Conservation (phyloP, 2,113 vertebrate species). For the Neomonachus schauinslandi region DNA sequence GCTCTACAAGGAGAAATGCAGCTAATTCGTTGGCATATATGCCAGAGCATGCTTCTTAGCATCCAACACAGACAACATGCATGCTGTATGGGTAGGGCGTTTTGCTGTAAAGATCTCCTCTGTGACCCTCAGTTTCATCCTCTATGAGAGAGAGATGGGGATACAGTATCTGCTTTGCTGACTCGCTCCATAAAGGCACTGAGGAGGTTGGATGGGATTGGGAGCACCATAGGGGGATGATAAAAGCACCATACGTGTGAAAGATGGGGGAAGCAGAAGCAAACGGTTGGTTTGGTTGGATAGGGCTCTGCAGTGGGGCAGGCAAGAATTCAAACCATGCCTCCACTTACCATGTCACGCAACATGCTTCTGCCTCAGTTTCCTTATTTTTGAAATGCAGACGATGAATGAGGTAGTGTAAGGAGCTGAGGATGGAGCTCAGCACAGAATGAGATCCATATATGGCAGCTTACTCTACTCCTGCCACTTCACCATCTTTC, state of each 20-base stretch:
- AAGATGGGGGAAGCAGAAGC: background rate
- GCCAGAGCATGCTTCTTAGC: background rate
- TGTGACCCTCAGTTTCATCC: background rate
- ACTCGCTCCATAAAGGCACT: background rate
- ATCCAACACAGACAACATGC: background rate
- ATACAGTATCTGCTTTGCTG: too few relatives aligned
- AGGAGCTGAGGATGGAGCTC: background rate
- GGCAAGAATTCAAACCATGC: background rate
- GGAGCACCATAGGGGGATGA: accelerated
- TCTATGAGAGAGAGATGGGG: background rate
- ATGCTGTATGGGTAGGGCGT: accelerated
- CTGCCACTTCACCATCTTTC: background rate
- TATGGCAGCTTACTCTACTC: too few relatives aligned
- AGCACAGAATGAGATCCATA: background rate
- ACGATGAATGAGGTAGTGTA: background rate
- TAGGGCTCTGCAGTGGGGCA: background rate
- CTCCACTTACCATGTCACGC: background rate
- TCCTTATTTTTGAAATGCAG: background rate
- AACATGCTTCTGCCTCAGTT: background rate
- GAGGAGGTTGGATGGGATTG: background rate
- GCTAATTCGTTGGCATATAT: accelerated
- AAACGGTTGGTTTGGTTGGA: background rate
- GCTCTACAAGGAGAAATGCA: background rate
- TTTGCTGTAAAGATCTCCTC: background rate
- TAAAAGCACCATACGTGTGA: background rate